Percentiles rank a stretch among this genome's conserved stretches.
Evolutionary conservation across 2,888 invertebrate genomes (phyloP).

Genomic region (Oligia fasciuncula): DNA sequence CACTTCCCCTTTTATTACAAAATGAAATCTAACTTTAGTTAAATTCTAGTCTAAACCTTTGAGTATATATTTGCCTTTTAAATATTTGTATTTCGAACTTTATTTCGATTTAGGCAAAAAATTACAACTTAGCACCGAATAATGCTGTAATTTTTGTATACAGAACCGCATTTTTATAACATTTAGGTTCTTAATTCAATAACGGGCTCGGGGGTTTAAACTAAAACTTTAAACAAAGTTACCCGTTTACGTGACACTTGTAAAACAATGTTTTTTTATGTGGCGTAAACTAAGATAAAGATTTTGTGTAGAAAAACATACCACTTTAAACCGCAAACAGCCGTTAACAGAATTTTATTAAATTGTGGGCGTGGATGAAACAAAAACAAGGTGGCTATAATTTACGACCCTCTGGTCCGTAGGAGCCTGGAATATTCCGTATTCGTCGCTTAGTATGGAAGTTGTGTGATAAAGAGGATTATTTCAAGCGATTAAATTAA

Average conservation of each 20-base stretch:
- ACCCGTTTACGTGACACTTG: not conserved
- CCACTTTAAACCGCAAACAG: no score
- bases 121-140: no score
- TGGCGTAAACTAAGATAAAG: not conserved
- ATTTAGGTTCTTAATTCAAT: no score
- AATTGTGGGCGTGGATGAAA: constrained; percentile 61
- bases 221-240: not conserved
- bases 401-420: constrained; percentile 59
- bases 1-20: not conserved
- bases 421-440: constrained; percentile 39
- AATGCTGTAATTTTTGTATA: no score
- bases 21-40: no score
- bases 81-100: no score
- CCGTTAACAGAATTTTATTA: constrained; percentile 68
- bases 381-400: constrained; percentile 66
- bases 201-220: no score
- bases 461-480: constrained; percentile 30
- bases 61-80: no score
- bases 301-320: not conserved
- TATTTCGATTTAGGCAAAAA: no score
- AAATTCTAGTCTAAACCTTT: no score
- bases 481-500: constrained; percentile 46
- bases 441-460: constrained; percentile 32
- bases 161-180: no score
- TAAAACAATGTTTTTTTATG: not conserved